phyloP scores from a whole-genome alignment of 2,113 vertebrate genomes.

The Dunckerocampus dactyliophorus region DNA sequence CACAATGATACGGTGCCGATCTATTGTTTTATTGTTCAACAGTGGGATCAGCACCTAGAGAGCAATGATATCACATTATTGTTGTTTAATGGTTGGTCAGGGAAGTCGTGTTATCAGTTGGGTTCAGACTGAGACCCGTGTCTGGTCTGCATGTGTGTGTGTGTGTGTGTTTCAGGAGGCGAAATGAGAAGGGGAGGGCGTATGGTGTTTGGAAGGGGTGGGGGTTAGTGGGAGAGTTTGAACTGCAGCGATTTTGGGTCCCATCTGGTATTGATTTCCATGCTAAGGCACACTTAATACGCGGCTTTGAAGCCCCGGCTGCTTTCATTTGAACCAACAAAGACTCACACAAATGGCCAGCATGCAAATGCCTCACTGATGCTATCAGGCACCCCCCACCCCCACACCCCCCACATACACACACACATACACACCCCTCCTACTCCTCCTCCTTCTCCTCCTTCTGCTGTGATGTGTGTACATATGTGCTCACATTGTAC shows the following conservation, averaged over 20 bases:
- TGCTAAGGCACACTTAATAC: constrained; percentile 91
- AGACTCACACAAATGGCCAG: constrained; percentile 80
- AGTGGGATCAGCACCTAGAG: background rate
- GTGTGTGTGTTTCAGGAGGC: constrained; percentile 6
- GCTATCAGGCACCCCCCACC: constrained; percentile 78
- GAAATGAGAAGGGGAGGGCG: constrained; percentile 55
- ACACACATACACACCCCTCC: no score
- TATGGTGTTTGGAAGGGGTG: constrained; percentile 39
- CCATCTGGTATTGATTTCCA: constrained; percentile 96
- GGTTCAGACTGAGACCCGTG: constrained; percentile 27
- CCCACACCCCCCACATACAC: constrained; percentile 30
- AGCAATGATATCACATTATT: background rate
- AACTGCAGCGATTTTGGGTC: constrained; percentile 78
- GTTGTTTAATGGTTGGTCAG: constrained; percentile 5
- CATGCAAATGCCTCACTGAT: constrained; percentile 85
- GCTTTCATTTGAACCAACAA: constrained; percentile 85
- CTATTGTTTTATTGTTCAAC: no score
- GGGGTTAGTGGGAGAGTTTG: constrained; percentile 73
- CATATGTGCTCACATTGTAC: constrained; percentile 10
- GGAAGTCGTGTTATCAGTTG: constrained; percentile 29
- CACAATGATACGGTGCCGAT: no score
- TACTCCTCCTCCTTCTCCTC: background rate
- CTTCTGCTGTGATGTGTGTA: constrained; percentile 36
- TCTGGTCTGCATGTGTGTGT: constrained; percentile 19
- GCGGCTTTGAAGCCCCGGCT: constrained; percentile 87